These are phyloP conservation scores for Loriculus beryllinus DNA, from an alignment of 2,797 vertebrate genomes.

Conservation along the genomic window DNA sequence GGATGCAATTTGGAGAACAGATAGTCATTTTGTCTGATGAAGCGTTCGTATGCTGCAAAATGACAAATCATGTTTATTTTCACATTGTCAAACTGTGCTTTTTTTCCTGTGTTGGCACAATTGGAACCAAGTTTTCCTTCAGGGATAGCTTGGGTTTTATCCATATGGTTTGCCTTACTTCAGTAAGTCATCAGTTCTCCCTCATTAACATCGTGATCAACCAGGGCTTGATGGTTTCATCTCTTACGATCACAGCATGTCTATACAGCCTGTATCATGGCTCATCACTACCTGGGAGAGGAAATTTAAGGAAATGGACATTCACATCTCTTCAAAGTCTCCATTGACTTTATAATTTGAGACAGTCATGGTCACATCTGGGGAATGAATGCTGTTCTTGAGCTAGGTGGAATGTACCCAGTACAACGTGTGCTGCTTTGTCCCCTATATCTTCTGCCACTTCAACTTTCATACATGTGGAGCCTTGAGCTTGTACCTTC, in stretches of 20 bases:
- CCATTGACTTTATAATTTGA: neutral
- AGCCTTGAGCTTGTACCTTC: neutral
- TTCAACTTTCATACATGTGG: neutral
- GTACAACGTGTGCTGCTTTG: neutral
- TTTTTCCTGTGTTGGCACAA: conserved; percentile 3
- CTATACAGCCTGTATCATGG: neutral
- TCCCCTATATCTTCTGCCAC: neutral
- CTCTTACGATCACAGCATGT: neutral
- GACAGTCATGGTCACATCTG: neutral
- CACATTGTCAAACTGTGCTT: conserved; percentile 27
- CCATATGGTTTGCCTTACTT: conserved; percentile 47
- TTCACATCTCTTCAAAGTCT: neutral
- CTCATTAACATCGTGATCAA: conserved; percentile 58
- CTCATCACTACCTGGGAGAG: neutral
- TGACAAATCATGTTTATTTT: conserved; percentile 52
- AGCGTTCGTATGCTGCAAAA: neutral
- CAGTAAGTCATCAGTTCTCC: conserved; percentile 38
- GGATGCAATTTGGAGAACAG: neutral
- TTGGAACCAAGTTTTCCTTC: conserved; percentile 28
- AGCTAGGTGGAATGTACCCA: neutral
- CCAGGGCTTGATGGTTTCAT: conserved; percentile 4
- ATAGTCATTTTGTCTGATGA: neutral
- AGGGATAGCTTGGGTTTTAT: conserved; percentile 34
- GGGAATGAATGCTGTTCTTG: neutral
- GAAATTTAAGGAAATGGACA: neutral